Evolutionary conservation across 2,888 invertebrate species (phyloP).

Genomic region (Cephus pulcher): DNA sequence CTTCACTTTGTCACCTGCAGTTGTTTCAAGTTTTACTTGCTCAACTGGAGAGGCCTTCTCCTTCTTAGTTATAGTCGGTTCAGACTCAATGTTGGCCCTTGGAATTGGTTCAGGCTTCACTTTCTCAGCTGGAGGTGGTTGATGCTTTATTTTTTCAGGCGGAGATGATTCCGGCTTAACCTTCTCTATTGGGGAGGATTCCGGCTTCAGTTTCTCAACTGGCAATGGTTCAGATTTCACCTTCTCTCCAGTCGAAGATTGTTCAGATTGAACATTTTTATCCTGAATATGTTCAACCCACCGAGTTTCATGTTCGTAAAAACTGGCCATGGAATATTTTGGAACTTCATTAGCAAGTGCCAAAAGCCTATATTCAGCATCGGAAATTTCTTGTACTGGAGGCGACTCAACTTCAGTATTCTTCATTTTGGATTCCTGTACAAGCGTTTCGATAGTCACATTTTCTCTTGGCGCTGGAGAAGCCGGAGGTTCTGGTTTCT

Average conservation of each 20-base stretch:
- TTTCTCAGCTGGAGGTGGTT: background rate
- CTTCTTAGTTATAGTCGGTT: too few species aligned
- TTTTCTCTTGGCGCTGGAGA: slow-evolving; percentile 19
- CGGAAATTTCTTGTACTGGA: slow-evolving; percentile 13
- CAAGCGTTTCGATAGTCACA: slow-evolving; percentile 47
- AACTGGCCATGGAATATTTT: slow-evolving; percentile 37
- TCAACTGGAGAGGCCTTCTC: too few species aligned
- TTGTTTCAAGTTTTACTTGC: too few species aligned
- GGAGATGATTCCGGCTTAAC: background rate
- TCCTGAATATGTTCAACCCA: slow-evolving; percentile 30
- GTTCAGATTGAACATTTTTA: slow-evolving; percentile 8
- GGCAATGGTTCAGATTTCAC: background rate
- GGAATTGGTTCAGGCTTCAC: background rate
- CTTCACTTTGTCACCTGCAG: too few species aligned
- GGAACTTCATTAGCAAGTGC: slow-evolving; percentile 33
- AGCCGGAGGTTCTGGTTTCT: slow-evolving; percentile 38
- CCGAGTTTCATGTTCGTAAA: slow-evolving; percentile 37
- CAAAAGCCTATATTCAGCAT: slow-evolving; percentile 25
- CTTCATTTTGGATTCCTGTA: slow-evolving; percentile 54
- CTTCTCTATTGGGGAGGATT: background rate
- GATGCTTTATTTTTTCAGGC: too few species aligned
- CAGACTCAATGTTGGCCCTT: background rate
- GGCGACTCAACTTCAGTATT: slow-evolving; percentile 2
- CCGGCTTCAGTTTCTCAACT: background rate
- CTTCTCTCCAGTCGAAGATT: slow-evolving; percentile 7